Evolutionary conservation across 2,113 vertebrate genomes (phyloP), one percentile per base, ranked within the genome.

Genomic region (Prochilodus magdalenae): DNA sequence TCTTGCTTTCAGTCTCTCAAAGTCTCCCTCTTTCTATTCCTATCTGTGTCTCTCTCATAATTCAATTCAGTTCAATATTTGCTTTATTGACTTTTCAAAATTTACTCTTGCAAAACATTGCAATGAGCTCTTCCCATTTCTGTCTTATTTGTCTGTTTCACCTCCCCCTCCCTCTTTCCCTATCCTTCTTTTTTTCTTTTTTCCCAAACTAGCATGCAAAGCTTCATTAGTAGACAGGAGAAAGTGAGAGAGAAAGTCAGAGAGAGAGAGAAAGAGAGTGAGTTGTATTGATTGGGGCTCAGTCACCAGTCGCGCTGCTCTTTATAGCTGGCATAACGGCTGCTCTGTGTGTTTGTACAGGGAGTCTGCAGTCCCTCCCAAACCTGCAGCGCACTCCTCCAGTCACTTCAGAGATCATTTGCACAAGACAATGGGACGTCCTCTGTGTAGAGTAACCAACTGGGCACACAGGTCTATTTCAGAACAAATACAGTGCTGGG

Each of bases 141-240:
- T 72, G 27, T 0, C 11, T 49, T 7, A 57, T 53, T 10, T 57
- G 13, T 60, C 16, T 51, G 24, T 16, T 26, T 77, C 40, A 3
- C 40, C 11, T 10, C 1, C 40, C 11, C 40, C 11, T 10, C 1
- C 40, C 8, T 44, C 40, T 44, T 44, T 10, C 11, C 40, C 40
- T 44, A 8, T 10, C 40, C 11, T 44, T 44, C 0, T 4, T 16
- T 84, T n/a, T 33, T 80, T 74, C 30, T 59, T 79, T 89, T 55
- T 87, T 90, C 90, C 60, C 86, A 40, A 5, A 86, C 18, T 63
- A 63, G 57, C 62, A 57, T 69, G 51, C 91, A 79, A 40, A 79
- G 30, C 40, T 59, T 53, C 18, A 36, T 16, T 44, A 53, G 12
- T 11, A 53, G 40, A n/a, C 24, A 49, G 55, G 57, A 49, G 77